Base-by-base conservation (phyloP, 37 sponge, comb jelly and placozoan species). In the Tethya wilhelma region DNA sequence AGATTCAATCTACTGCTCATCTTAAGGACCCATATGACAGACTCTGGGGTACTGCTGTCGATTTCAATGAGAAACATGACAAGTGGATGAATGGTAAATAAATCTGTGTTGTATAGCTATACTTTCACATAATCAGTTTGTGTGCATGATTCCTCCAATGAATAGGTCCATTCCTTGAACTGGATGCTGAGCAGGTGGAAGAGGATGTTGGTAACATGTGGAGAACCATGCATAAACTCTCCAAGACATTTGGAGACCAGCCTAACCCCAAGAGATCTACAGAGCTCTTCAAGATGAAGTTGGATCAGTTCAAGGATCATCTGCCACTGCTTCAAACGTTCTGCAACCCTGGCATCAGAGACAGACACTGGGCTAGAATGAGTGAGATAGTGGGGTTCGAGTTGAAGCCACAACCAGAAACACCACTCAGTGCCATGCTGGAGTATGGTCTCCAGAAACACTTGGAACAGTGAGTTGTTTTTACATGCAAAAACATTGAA, bases 71-170 rank as follows among this genome's bases (percentile, higher is more conserved):
- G 69, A 90, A 93, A 32, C 82, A 98, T 38, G 99, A 98, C 14
- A 74, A 64, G 40, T 98, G 99, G 99, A 86, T 96, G 80, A 98
- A 98, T 69, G 96, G 93, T 91, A 59, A n/a, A n/a, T n/a, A n/a
- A n/a, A n/a, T n/a, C n/a, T n/a, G n/a, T n/a, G n/a, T n/a, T n/a
- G n/a, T n/a, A 34, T 44, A 33, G 29, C 17, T 55, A 2, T 4
- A 36, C 59, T 5, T 46, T 38, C 59, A 34, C 55, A 36, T 40
- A 11, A 12, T 39, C 41, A 25, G 22, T 14, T 40, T 7, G 4
- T 37, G 8, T 40, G 5, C 11, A 19, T 38, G 20, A 34, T 40
- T 4, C 38, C 55, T 34, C 0, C 49, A 7, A 28, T 77, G 20
- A 39, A 38, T 70, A 87, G 92, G 96, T 58, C 90, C 96, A 5